Conservation (phyloP, 2,888 invertebrate species). For the Lacanobia oleracea region DNA sequence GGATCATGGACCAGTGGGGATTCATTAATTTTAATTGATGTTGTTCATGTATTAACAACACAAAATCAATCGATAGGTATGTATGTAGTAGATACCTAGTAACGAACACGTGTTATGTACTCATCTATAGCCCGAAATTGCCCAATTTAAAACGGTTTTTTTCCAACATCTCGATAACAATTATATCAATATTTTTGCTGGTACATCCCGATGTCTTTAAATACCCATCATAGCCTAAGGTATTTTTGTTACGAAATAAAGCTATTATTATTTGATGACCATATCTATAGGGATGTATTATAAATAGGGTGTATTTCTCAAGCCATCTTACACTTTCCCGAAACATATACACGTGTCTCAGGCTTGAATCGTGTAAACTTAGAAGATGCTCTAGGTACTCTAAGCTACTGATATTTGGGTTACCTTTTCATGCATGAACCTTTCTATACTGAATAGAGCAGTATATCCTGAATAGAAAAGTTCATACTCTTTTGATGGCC, state of each 20-base stretch:
- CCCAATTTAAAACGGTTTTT: constrained; percentile 36
- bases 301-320: constrained; percentile 2
- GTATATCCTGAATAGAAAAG: neutral
- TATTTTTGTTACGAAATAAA: neutral
- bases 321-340: neutral
- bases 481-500: neutral
- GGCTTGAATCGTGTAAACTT: neutral
- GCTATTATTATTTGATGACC: neutral
- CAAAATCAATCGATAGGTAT: neutral
- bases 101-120: neutral
- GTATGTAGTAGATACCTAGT: constrained; percentile 1
- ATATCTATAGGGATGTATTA: neutral
- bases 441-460: neutral
- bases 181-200: constrained; percentile 15
- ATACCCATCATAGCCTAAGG: neutral
- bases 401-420: constrained; percentile 7
- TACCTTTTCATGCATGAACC: neutral
- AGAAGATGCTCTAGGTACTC: neutral
- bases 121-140: constrained; percentile 13
- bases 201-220: neutral
- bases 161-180: constrained; percentile 12
- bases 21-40: constrained; percentile 47
- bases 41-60: constrained; percentile 26
- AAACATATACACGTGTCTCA: constrained; percentile 6
- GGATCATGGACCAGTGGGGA: constrained; percentile 18